Evolutionary conservation across 2,888 invertebrate genomes (phyloP), one percentile per base, ranked within the genome.

Genomic region (Boloria selene): DNA sequence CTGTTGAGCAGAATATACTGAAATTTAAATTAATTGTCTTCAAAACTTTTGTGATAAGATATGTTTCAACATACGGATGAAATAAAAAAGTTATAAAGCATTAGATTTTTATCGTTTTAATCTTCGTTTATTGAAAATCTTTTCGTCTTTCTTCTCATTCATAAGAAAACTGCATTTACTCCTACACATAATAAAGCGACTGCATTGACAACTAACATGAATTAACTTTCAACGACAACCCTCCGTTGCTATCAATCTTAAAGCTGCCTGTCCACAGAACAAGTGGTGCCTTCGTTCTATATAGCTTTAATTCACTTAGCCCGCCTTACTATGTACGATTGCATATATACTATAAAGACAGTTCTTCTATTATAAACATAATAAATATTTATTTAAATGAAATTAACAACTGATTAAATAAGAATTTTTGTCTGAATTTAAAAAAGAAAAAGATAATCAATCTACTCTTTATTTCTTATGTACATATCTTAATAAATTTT

Each of bases 201-300:
- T 81, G 81, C 82, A 86, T 79, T 88, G 90, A 90, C 90, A 90
- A 82, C 88, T 83, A 90, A 91, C 90, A 90, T 75, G 90, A 86
- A 87, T 90, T 88, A 90, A 91, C 90, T 90, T 86, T 87, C 88
- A 90, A 83, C 81, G 75, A 75, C 79, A 76, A 79, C 84, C 84
- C 84, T 81, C 84, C 82, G 75, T 81, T 81, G 82, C 87, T 89
- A 88, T 89, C 90, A 87, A 85, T 87, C 84, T 64, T 64, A 58
- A 64, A 26, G 38, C 53, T 47, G 18, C 10, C 44, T 38, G n/a
- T 52, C 58, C 64, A 64, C 52, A 4, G 2, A 51, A 17, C 22
- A 50, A n/a, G 18, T 54, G 47, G 50, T 16, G 16, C 49, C 26
- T 16, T 6, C 13, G 5, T 49, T 38, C 22, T 44, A 6, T 55